phyloP scores from a whole-genome alignment of 2,113 vertebrate species.

The Epinephelus cyanopodus region DNA sequence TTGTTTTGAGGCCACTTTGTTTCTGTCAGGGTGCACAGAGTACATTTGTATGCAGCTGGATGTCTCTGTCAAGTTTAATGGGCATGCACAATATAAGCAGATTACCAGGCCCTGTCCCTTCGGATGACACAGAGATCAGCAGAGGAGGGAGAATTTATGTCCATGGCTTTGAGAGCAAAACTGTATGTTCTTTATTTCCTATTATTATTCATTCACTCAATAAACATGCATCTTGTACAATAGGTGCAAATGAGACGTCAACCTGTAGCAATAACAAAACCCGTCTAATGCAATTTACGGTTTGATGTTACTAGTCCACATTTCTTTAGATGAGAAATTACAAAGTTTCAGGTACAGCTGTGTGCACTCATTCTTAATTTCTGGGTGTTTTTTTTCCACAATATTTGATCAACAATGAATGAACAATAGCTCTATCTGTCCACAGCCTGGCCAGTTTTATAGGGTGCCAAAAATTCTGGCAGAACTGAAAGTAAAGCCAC shows the following conservation, averaged over 20 bases:
- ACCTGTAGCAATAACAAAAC: not conserved
- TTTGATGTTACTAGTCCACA: not conserved
- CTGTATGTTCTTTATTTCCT: not conserved
- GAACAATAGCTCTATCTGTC: slow-evolving; percentile 5
- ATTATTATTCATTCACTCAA: not conserved
- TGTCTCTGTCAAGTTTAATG: slow-evolving; percentile 3
- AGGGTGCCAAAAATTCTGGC: slow-evolving; percentile 3
- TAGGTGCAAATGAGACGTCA: not conserved
- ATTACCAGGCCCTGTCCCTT: slow-evolving; percentile 2
- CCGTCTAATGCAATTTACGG: not conserved
- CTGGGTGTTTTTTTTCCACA: not conserved
- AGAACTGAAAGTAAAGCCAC: slow-evolving; percentile 4
- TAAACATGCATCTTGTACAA: not conserved
- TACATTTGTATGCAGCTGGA: slow-evolving; percentile 9
- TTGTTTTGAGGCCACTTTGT: not conserved
- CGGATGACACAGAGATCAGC: slow-evolving; percentile 3
- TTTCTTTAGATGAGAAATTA: not conserved
- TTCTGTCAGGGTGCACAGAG: not conserved
- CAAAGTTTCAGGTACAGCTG: not conserved
- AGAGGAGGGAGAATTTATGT: slow-evolving; percentile 5
- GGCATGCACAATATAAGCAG: slow-evolving; percentile 8
- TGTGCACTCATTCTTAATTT: not conserved
- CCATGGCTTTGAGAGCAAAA: not conserved
- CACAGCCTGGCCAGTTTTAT: not conserved
- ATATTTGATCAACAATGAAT: not conserved